Base-by-base conservation (phyloP, 2,797 vertebrate species). In the Lagodon rhomboides region DNA sequence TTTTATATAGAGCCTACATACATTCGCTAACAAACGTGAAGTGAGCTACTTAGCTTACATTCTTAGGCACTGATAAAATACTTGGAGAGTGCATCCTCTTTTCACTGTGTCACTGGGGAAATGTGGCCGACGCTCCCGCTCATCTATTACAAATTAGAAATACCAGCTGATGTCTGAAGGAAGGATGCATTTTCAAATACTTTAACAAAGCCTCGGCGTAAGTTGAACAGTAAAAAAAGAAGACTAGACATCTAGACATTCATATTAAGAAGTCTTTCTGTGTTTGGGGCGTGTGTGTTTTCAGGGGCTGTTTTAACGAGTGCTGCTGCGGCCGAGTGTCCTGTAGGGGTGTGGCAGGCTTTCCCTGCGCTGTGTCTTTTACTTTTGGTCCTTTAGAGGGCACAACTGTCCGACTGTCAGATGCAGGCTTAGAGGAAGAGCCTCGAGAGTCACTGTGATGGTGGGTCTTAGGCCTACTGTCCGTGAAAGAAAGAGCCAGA, bases 201-300 rank as follows among this genome's bases (percentile, higher is more conserved):
- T 92, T 90, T 80, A 88, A 86, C 91, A 88, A 82, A 88, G 87
- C 92, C 89, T 85, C 7, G 50, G 86, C 68, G 80, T 80, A 92
- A 91, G 87, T 92, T 90, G 84, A 87, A 90, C 92, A 91, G 88
- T 90, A 83, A 88, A 88, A 88, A 79, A 70, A 89, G 53, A 87
- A 85, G 79, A 90, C 71, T 67, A 80, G 75, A 92, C 86, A 79
- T 85, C 75, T 73, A 84, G 89, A 94, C 92, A 92, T 94, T 94
- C 93, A 94, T 93, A 91, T 69, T 92, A 97, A 96, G 95, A 97
- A 95, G 87, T 97, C 96, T 93, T 97, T 96, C 79, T 96, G 96
- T 92, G 96, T 95, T 92, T 95, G 96, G 83, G 90, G 86, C 0
- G 82, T 84, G 89, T 93, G 93, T 89, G 94, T 92, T 88, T 96